These are phyloP conservation scores for Aythya baeri DNA, from an alignment of 2,113 vertebrate species.

Conservation along the genomic window DNA sequence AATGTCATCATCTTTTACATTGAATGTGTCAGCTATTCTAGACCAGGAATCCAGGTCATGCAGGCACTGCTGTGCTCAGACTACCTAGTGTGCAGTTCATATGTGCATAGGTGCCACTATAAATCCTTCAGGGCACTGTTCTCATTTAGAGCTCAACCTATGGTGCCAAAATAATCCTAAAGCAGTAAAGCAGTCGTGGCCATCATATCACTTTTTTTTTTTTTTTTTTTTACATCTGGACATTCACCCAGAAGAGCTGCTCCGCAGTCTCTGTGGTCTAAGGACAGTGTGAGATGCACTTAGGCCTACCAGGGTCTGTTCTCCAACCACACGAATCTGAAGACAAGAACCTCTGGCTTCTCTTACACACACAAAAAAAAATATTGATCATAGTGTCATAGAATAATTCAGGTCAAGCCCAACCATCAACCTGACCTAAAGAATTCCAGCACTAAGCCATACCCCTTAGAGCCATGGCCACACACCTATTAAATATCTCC, in stretches of 20 bases:
- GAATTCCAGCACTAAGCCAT: neutral
- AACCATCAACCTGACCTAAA: neutral
- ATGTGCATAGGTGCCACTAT: accelerated
- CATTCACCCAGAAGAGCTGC: neutral
- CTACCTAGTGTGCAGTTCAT: accelerated
- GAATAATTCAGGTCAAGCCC: neutral
- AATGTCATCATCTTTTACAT: neutral
- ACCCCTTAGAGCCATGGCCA: neutral
- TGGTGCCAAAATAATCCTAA: neutral
- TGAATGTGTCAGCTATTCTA: neutral
- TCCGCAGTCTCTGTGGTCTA: neutral
- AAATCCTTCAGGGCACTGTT: neutral
- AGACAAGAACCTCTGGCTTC: neutral
- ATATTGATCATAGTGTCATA: neutral
- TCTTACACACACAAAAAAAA: neutral
- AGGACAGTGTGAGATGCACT: neutral
- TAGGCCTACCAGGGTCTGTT: accelerated
- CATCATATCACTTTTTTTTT: neutral
- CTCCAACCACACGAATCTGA: neutral
- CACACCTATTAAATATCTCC: neutral
- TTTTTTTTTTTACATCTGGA: neutral
- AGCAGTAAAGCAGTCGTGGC: neutral
- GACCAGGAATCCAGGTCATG: neutral
- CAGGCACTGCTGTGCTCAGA: neutral
- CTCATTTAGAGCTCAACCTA: neutral